Percentiles rank a stretch among this genome's conserved stretches.
phyloP scores from a whole-genome alignment of 2,797 vertebrate genomes.

The Enteromius anoplus region DNA sequence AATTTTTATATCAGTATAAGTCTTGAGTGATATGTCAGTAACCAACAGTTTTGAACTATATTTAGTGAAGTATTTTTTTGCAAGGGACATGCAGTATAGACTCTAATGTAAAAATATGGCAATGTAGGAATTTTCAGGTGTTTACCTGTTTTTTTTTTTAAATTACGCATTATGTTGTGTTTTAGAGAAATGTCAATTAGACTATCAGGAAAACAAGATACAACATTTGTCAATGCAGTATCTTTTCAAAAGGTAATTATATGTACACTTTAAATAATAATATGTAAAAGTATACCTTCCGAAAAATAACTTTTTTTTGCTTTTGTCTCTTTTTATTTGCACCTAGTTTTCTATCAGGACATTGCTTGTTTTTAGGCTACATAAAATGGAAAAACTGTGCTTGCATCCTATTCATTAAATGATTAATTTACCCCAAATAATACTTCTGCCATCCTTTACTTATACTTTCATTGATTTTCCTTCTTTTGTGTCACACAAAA shows the following conservation, averaged over 20 bases:
- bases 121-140: not conserved
- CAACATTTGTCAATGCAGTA: not conserved
- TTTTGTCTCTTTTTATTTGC: not conserved
- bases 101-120: not conserved
- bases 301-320: not conserved
- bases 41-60: not conserved
- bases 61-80: not conserved
- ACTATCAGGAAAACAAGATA: not conserved
- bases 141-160: not conserved
- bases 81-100: not conserved
- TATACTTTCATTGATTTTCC: not conserved
- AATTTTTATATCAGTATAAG: not conserved
- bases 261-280: not conserved
- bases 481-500: not conserved
- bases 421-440: not conserved
- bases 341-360: too few species aligned
- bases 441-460: not conserved
- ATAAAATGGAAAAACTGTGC: too few species aligned
- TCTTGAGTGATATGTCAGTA: not conserved
- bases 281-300: not conserved
- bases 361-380: not conserved
- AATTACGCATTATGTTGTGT: not conserved
- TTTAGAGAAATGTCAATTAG: not conserved
- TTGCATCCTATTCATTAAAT: not conserved
- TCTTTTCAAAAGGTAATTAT: not conserved